Evolutionary conservation across 2,888 invertebrate genomes (phyloP), one percentile per base, ranked within the genome.

Genomic region (Melangyna quadrimaculata): DNA sequence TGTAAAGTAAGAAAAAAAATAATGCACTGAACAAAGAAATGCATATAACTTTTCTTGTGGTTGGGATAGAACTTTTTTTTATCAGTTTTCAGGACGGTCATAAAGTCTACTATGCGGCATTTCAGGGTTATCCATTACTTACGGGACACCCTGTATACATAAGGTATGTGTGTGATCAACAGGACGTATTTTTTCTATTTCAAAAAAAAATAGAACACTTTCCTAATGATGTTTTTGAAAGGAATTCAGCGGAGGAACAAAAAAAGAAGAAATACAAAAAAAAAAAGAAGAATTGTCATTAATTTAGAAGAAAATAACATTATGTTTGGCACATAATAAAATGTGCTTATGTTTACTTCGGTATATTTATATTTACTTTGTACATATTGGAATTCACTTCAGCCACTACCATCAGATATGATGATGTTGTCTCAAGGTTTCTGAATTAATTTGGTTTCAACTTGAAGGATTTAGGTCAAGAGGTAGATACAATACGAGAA

Each of bases 141-240:
- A n/a, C n/a, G n/a, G n/a, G n/a, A n/a, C n/a, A n/a, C n/a, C n/a
- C n/a, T n/a, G n/a, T n/a, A n/a, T n/a, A n/a, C n/a, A n/a, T n/a
- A n/a, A n/a, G n/a, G n/a, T n/a, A n/a, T n/a, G 45, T 67, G 14
- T 67, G 48, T 67, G 65, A 19, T 67, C 35, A 67, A 67, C 32
- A 67, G 67, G 51, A 48, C 9, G n/a, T 2, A 35, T 43, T 48
- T 48, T 32, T 48, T 5, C 48, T 32, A 48, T 17, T 32, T 32
- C 14, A 29, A 29, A 29, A 48, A 32, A 12, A 45, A 65, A 63
- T 1, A 2, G 2, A 63, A 63, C 19, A 32, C n/a, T 32, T 35
- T 67, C 48, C 24, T 51, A 51, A 51, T 67, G 51, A 51, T 51
- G 51, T 24, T 67, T 67, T 51, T 19, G 3, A 8, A 45, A 48